Percentiles rank a stretch among this genome's conserved stretches.
phyloP scores from a whole-genome alignment of 2,797 vertebrate species.

The Tympanoctomys barrerae region DNA sequence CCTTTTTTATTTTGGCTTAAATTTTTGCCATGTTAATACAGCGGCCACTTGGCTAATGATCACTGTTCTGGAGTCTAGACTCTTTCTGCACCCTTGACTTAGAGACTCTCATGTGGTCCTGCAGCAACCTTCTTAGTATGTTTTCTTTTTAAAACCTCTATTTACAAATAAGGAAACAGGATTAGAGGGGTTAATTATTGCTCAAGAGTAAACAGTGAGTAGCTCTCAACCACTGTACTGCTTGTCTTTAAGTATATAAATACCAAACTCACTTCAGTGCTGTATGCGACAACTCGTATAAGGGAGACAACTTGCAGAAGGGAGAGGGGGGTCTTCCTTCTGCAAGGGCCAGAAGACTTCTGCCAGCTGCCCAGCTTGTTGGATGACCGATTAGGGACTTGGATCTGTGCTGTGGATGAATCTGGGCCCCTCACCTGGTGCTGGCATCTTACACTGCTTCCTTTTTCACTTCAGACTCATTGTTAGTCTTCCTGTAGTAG shows the following conservation, averaged over 20 bases:
- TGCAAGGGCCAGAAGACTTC: neutral
- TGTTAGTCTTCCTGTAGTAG: neutral
- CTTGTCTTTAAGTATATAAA: neutral
- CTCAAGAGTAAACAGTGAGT: neutral
- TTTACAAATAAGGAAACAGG: slow-evolving; percentile 1
- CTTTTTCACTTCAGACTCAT: neutral
- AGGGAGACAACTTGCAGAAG: neutral
- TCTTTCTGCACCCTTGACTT: neutral
- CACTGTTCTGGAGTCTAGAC: neutral
- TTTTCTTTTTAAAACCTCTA: neutral
- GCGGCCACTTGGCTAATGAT: neutral
- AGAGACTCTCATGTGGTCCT: neutral
- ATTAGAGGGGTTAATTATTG: neutral
- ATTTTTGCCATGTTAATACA: neutral
- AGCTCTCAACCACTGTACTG: neutral
- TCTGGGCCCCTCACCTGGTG: neutral
- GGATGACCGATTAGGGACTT: neutral
- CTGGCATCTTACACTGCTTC: neutral
- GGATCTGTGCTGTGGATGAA: neutral
- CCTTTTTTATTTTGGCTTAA: slow-evolving; percentile 1
- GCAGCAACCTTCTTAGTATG: neutral
- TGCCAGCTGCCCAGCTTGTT: neutral
- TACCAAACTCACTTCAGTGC: neutral
- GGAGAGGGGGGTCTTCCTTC: neutral
- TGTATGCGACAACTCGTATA: neutral